phyloP scores from a whole-genome alignment of 2,113 vertebrate species.

The Spheniscus mendiculus region DNA sequence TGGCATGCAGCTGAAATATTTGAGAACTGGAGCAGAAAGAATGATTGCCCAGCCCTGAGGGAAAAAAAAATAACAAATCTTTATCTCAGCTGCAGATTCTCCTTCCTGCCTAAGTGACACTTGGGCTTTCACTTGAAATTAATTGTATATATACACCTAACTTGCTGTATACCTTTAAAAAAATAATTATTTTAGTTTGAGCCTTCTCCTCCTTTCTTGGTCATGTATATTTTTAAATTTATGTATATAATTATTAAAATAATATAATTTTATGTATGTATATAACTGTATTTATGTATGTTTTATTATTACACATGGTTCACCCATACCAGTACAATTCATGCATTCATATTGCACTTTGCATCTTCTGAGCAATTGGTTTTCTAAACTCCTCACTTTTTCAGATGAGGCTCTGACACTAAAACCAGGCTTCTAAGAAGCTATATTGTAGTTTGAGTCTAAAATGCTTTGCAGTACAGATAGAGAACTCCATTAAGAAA shows the following conservation, averaged over 20 bases:
- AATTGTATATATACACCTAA: background rate
- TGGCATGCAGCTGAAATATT: background rate
- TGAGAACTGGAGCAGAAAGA: background rate
- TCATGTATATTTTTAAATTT: background rate
- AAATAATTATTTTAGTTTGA: background rate
- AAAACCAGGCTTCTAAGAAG: background rate
- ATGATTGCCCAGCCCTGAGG: background rate
- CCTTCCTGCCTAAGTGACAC: background rate
- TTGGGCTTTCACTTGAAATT: background rate
- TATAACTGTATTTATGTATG: background rate
- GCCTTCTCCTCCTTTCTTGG: background rate
- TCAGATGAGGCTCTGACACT: background rate
- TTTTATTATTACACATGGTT: background rate
- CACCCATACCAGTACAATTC: background rate
- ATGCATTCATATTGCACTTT: background rate
- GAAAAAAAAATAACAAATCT: background rate
- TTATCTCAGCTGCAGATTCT: background rate
- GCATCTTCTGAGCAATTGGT: background rate
- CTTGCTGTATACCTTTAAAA: background rate
- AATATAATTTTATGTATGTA: background rate
- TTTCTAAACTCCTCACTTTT: background rate
- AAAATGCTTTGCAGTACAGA: background rate
- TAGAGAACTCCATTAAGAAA: background rate
- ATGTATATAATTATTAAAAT: background rate
- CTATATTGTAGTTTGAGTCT: background rate